phyloP scores from a whole-genome alignment of 1,140 invertebrate species.

The Bombus breviceps region DNA sequence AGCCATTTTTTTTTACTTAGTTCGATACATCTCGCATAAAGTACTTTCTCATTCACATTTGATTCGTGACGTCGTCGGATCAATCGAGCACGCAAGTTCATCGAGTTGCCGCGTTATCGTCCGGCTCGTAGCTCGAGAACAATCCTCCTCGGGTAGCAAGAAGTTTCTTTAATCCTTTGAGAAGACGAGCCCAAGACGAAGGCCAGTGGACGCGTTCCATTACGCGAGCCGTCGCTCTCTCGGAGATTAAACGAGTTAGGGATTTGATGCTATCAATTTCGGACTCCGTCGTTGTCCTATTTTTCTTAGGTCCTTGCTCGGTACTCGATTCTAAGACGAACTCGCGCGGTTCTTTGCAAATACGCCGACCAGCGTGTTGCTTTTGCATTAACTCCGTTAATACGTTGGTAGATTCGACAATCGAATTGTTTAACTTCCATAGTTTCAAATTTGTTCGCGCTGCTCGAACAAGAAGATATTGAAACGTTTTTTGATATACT shows the following conservation, averaged over 20 bases:
- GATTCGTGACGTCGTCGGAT: neutral
- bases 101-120: neutral
- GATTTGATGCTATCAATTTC: slow-evolving; percentile 16
- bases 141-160: neutral
- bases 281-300: too few relatives aligned
- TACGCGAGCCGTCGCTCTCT: slow-evolving; percentile 14
- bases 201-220: slow-evolving; percentile 29
- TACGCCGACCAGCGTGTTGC: neutral
- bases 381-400: neutral
- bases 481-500: too few relatives aligned
- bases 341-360: neutral
- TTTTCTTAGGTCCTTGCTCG: neutral
- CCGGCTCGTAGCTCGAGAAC: neutral
- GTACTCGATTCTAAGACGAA: neutral
- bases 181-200: neutral
- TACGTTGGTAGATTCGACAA: neutral
- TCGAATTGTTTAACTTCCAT: neutral
- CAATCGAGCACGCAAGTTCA: slow-evolving; percentile 8
- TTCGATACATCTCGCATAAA: neutral
- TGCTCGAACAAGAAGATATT: too few relatives aligned
- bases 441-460: neutral
- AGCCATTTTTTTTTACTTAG: neutral
- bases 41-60: neutral
- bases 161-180: slow-evolving; percentile 46
- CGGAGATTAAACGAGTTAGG: slow-evolving; percentile 42